Conservation (phyloP, 1,140 invertebrate species). For the Cataglyphis hispanica region DNA sequence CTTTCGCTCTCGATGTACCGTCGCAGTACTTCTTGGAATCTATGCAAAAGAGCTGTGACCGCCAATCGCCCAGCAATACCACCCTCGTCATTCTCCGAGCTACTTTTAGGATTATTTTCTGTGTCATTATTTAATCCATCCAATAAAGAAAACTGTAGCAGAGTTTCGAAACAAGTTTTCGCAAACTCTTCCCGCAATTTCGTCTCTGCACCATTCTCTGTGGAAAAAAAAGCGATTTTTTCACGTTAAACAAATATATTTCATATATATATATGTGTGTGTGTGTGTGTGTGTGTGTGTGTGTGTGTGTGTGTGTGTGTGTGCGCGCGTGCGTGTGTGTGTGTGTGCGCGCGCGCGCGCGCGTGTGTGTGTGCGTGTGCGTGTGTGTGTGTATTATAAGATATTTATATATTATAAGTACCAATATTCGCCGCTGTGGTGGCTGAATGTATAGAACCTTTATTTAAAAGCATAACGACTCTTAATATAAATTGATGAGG, state of each 20-base stretch:
- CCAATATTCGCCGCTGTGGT: slow-evolving; percentile 88
- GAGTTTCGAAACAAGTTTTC: slow-evolving; percentile 97
- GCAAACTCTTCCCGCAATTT: slow-evolving; percentile 97
- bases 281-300: no score
- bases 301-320: no score
- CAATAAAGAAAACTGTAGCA: slow-evolving; percentile 96
- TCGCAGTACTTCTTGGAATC: slow-evolving; percentile 97
- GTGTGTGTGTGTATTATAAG: no score
- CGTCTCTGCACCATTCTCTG: slow-evolving; percentile 91
- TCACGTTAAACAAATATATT: slow-evolving; percentile 21
- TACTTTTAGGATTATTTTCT: slow-evolving; percentile 84
- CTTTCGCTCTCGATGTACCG: slow-evolving; percentile 96
- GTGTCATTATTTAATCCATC: slow-evolving; percentile 89
- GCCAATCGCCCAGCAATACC: slow-evolving; percentile 94
- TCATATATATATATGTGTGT: no score
- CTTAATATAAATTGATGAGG: slow-evolving; percentile 95
- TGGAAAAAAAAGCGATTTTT: slow-evolving; percentile 56
- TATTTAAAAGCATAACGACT: slow-evolving; percentile 96
- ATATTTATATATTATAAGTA: slow-evolving; percentile 68
- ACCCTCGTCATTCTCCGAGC: slow-evolving; percentile 84
- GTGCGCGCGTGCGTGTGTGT: no score
- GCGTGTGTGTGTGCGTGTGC: no score
- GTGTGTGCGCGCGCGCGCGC: no score
- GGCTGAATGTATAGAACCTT: slow-evolving; percentile 97
- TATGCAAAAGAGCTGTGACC: slow-evolving; percentile 95